A percentile compares a stretch with the other conserved stretches of the same genome.
phyloP scores from a whole-genome alignment of 53 echinoderm and acorn worm genomes.

The Paracentrotus lividus region DNA sequence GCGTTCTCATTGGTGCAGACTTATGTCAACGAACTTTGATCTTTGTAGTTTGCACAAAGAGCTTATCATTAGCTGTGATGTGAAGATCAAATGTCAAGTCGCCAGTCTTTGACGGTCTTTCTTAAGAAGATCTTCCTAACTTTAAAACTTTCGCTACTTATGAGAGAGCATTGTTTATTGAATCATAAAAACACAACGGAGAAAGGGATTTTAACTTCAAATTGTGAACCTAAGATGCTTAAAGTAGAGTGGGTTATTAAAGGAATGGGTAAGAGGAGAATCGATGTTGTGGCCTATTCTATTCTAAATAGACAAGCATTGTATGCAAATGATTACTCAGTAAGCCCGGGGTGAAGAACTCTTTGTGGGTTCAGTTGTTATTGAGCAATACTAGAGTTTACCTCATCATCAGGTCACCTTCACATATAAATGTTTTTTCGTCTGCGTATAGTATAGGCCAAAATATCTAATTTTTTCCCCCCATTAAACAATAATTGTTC shows the following conservation, averaged over 20 bases:
- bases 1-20: background rate
- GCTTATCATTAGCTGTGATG: background rate
- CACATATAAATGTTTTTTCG: background rate
- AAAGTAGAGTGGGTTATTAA: background rate
- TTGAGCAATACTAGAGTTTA: background rate
- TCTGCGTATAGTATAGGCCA: too few species aligned
- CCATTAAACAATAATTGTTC: too few species aligned
- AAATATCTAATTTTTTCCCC: too few species aligned
- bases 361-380: constrained; percentile 1
- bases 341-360: background rate
- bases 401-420: background rate
- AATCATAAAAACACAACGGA: background rate
- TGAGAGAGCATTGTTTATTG: background rate
- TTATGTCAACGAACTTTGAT: constrained; percentile 8
- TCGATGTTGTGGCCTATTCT: background rate
- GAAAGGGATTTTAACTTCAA: background rate
- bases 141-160: background rate
- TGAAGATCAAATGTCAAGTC: background rate
- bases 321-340: constrained; percentile 10
- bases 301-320: background rate
- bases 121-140: background rate
- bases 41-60: background rate
- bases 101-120: background rate
- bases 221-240: background rate
- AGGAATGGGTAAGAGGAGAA: background rate